These are phyloP conservation scores for Dendropsophus ebraccatus DNA, from an alignment of 2,113 vertebrate genomes.

Conservation along the genomic window DNA sequence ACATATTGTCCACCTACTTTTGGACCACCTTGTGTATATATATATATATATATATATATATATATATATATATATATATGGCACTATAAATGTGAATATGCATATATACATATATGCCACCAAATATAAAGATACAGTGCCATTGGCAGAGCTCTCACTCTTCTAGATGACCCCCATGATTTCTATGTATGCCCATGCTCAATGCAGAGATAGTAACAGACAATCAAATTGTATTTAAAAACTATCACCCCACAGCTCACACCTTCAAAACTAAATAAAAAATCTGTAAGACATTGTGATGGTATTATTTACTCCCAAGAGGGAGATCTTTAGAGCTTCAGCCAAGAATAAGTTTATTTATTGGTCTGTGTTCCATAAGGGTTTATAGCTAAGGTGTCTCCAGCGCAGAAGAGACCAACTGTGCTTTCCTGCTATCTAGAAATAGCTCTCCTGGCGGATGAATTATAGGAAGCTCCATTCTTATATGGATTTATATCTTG, in stretches of 20 bases:
- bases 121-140: too few relatives aligned
- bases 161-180: too few relatives aligned
- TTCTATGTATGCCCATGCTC: too few relatives aligned
- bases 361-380: slow-evolving; percentile 14
- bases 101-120: too few relatives aligned
- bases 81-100: too few relatives aligned
- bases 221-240: too few relatives aligned
- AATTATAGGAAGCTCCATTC: slow-evolving; percentile 3
- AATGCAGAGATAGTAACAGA: not conserved
- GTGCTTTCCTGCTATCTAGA: slow-evolving; percentile 17
- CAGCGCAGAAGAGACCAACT: not conserved
- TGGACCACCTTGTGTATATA: too few relatives aligned
- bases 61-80: too few relatives aligned
- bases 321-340: not conserved
- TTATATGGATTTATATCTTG: slow-evolving; percentile 35
- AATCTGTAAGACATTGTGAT: not conserved
- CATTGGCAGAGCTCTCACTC: too few relatives aligned
- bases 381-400: slow-evolving; percentile 9
- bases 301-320: slow-evolving; percentile 5
- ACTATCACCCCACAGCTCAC: not conserved
- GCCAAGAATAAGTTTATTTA: slow-evolving; percentile 12
- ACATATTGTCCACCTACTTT: too few relatives aligned
- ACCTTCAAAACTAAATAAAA: not conserved
- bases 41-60: too few relatives aligned
- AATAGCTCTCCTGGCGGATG: slow-evolving; percentile 3